Conservation (phyloP, 2,113 vertebrate genomes). For the Pollachius pollachius region DNA sequence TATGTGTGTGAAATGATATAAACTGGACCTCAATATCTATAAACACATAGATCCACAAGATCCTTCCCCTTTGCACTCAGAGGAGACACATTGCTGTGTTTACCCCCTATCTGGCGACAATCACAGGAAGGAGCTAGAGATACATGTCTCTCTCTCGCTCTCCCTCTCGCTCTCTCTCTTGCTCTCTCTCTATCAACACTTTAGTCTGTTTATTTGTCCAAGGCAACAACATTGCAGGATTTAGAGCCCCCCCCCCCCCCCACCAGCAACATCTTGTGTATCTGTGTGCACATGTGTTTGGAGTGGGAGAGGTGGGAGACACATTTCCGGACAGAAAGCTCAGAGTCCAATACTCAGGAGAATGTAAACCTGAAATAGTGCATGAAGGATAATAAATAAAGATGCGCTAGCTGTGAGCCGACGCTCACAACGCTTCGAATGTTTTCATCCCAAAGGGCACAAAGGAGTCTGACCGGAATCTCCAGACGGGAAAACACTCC, state of each 20-base stretch:
- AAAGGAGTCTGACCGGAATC: conserved; percentile 54
- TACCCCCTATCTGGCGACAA: conserved; percentile 88
- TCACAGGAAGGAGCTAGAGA: conserved; percentile 69
- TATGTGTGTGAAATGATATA: conserved; percentile 18
- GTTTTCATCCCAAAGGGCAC: conserved; percentile 63
- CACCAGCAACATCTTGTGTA: conserved; percentile 16
- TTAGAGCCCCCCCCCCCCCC: conserved; percentile 76
- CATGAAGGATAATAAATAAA: conserved; percentile 72
- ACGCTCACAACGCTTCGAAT: conserved; percentile 52
- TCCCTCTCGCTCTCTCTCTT: conserved; percentile 41
- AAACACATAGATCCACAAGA: conserved; percentile 56
- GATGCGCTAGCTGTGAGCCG: conserved; percentile 56
- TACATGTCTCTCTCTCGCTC: conserved; percentile 26
- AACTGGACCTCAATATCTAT: conserved; percentile 55
- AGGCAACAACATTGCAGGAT: conserved; percentile 83
- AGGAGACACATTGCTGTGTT: conserved; percentile 86
- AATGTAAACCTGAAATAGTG: conserved; percentile 71
- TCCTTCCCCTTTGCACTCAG: conserved; percentile 53
- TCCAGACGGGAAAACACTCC: conserved; percentile 60
- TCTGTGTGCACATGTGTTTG: not conserved
- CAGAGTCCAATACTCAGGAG: conserved; percentile 59
- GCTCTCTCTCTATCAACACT: conserved; percentile 84
- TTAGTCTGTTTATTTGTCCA: conserved; percentile 87
- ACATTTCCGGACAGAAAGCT: conserved; percentile 63
- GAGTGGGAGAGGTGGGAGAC: conserved; percentile 47